phyloP scores from a whole-genome alignment of 2,797 vertebrate genomes.

The Tenualosa thibaudeaui region DNA sequence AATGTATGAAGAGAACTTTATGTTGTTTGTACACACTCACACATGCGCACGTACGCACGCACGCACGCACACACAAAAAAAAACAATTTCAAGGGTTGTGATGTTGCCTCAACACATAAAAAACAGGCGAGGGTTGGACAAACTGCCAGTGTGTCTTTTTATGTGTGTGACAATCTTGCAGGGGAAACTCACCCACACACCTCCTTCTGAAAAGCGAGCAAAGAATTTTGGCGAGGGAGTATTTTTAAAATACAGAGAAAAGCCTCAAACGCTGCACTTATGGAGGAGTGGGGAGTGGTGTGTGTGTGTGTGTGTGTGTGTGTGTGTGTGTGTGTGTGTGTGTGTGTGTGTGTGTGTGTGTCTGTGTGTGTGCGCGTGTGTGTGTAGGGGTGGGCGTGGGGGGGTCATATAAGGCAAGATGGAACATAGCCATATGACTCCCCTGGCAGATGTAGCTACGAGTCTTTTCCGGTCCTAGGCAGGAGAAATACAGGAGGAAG shows the following conservation, averaged over 20 bases:
- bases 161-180: slow-evolving; percentile 55
- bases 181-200: slow-evolving; percentile 62
- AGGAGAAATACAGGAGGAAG: background rate
- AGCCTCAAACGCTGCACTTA: slow-evolving; percentile 83
- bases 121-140: slow-evolving; percentile 50
- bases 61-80: background rate
- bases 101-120: slow-evolving; percentile 45
- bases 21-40: slow-evolving; percentile 45
- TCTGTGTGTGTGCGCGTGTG: slow-evolving; percentile 7
- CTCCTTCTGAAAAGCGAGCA: slow-evolving; percentile 51
- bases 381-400: slow-evolving; percentile 5
- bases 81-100: slow-evolving; percentile 48
- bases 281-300: slow-evolving; percentile 34
- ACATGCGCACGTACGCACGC: too few species aligned
- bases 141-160: slow-evolving; percentile 54
- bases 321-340: background rate
- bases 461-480: background rate
- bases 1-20: background rate
- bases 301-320: background rate
- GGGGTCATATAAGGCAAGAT: slow-evolving; percentile 84
- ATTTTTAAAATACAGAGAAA: slow-evolving; percentile 71
- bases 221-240: slow-evolving; percentile 70
- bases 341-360: background rate
- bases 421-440: slow-evolving; percentile 67
- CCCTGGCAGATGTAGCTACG: slow-evolving; percentile 37